phyloP scores from a whole-genome alignment of 2,888 invertebrate genomes.

The Aleiodes testaceus region DNA sequence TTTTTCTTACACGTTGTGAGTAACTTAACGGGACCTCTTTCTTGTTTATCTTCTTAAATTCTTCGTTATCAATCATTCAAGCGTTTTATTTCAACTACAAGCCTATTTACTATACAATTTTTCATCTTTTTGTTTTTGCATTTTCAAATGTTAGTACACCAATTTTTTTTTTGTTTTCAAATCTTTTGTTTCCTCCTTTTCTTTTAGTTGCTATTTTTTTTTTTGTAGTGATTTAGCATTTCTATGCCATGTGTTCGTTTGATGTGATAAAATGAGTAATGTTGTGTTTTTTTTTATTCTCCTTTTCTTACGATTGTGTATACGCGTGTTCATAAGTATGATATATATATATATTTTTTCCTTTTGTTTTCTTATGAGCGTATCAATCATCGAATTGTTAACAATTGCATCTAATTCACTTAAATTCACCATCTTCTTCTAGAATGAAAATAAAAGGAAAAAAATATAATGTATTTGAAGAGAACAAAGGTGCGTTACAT shows the following conservation, averaged over 20 bases:
- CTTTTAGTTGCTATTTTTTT: slow-evolving; percentile 15
- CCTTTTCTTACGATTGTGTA: slow-evolving; percentile 39
- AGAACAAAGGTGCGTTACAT: not conserved
- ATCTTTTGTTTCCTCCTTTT: slow-evolving; percentile 3
- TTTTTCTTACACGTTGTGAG: slow-evolving; percentile 29
- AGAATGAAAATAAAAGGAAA: not conserved
- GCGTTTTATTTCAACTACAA: slow-evolving; percentile 67
- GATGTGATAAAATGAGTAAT: slow-evolving; percentile 43
- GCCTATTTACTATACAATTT: slow-evolving; percentile 69
- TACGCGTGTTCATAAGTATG: slow-evolving; percentile 31
- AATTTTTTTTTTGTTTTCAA: slow-evolving; percentile 47
- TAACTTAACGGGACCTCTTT: slow-evolving; percentile 4
- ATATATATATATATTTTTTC: slow-evolving; percentile 21
- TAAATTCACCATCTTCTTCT: not conserved
- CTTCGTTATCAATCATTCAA: slow-evolving; percentile 55
- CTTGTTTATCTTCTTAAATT: slow-evolving; percentile 54
- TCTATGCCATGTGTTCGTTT: slow-evolving; percentile 43
- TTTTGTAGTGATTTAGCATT: slow-evolving; percentile 47
- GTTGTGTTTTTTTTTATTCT: slow-evolving; percentile 31
- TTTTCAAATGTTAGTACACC: slow-evolving; percentile 61
- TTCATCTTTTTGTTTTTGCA: slow-evolving; percentile 39
- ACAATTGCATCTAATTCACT: not conserved
- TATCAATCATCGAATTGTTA: slow-evolving; percentile 3
- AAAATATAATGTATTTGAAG: not conserved
- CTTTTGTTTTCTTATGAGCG: slow-evolving; percentile 2